Evolutionary conservation across 1,140 invertebrate species (phyloP), one percentile per base, ranked within the genome.

Genomic region (Cyphomyrmex costatus): DNA sequence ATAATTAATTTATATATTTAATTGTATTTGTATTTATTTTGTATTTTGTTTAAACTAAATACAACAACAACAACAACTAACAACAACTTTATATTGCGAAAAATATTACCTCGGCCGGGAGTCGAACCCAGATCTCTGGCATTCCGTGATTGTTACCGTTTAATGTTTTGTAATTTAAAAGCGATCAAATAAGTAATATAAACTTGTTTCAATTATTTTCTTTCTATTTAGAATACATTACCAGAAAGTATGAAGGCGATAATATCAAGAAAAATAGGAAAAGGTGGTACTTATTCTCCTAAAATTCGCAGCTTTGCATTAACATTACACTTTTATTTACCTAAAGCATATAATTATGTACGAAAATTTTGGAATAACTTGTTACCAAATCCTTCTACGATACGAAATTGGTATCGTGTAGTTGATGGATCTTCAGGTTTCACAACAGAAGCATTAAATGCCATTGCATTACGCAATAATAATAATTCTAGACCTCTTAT

Each of bases 311-410:
- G 8, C 36, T 42, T 42, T 42, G 36, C 8, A 42, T 42, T 42
- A 42, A 42, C 51, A 1, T 56, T 74, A n/a, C 51, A 74, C 16
- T 76, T 76, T 24, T 60, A 76, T 60, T 76, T 21, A 19, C 56
- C 33, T 1, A 76, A 76, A 60, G 73, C 73, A 6, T 76, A 42
- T 42, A 76, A 76, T 42, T 60, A 58, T 60, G 7, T 76, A 60
- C n/a, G 53, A 60, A 2, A 42, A 58, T 42, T 4, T 6, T 60
- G 14, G n/a, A 19, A 36, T 24, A 24, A 76, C 1, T 27, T 58
- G 7, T 76, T 60, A 51, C 53, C 33, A 42, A 7, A 76, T 60
- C n/a, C 53, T 14, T 76, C 33, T 2, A 76, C 33, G 3, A 58
- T 76, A 60, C 6, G 21, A 12, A 33, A 58, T 16, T 74, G n/a